These are phyloP conservation scores for Tyto alba DNA, from an alignment of 2,113 vertebrate species.

Conservation along the genomic window DNA sequence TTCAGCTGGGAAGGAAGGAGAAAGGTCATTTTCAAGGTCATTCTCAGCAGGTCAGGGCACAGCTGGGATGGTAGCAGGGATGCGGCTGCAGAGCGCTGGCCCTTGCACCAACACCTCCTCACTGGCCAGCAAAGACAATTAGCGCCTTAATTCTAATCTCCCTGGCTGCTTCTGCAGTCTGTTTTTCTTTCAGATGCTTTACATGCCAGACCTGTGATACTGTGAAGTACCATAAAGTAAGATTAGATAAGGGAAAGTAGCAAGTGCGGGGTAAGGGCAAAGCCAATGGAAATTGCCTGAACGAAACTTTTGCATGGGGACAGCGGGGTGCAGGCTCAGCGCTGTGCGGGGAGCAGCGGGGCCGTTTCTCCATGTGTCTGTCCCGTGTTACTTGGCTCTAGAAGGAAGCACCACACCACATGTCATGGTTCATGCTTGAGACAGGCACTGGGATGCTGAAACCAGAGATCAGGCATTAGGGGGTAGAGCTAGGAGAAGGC, in stretches of 20 bases:
- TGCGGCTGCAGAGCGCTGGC: rapidly evolving
- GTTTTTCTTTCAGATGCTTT: constrained; percentile 16
- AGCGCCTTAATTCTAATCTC: neutral
- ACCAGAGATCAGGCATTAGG: neutral
- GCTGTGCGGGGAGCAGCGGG: neutral
- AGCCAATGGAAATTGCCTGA: neutral
- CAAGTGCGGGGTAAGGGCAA: neutral
- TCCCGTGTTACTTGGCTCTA: neutral
- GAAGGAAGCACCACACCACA: neutral
- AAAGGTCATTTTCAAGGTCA: neutral
- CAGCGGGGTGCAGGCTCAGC: rapidly evolving
- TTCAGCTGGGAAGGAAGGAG: rapidly evolving
- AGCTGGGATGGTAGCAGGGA: neutral
- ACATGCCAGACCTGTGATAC: constrained; percentile 1
- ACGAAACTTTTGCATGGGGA: neutral
- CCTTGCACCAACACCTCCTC: neutral
- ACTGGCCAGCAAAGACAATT: neutral
- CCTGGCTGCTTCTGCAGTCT: neutral
- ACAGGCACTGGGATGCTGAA: neutral
- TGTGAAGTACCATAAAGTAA: neutral
- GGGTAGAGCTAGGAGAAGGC: neutral
- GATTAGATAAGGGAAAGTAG: constrained; percentile 38
- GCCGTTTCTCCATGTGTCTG: rapidly evolving
- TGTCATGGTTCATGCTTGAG: neutral
- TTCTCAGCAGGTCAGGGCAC: neutral